A percentile compares a stretch with the other conserved stretches of the same genome.
Conservation (phyloP, 2,888 invertebrate genomes). For the Lobophora halterata region DNA sequence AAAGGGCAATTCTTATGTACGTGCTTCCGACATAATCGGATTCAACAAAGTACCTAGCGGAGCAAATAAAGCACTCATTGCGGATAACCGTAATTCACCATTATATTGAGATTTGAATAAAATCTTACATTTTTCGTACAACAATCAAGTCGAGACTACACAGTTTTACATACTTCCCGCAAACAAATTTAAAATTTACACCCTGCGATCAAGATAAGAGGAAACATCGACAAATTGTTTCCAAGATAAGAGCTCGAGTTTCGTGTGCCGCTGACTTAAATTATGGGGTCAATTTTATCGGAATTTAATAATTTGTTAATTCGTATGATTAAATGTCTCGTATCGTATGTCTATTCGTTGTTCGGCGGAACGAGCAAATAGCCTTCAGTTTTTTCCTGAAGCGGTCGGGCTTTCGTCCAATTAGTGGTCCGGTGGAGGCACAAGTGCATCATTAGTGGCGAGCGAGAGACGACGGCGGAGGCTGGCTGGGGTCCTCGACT, state of each 20-base stretch:
- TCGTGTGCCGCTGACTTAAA: slow-evolving; percentile 40
- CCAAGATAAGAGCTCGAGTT: slow-evolving; percentile 47
- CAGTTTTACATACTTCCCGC: slow-evolving; percentile 43
- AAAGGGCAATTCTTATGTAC: slow-evolving; percentile 73
- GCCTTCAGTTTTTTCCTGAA: slow-evolving; percentile 61
- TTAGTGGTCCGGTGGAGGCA: slow-evolving; percentile 69
- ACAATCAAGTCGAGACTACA: slow-evolving; percentile 36
- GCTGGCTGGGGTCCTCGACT: slow-evolving; percentile 46
- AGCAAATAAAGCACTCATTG: slow-evolving; percentile 44
- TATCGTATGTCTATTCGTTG: slow-evolving; percentile 51
- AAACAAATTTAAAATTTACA: slow-evolving; percentile 61
- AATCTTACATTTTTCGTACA: slow-evolving; percentile 34
- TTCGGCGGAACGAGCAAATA: slow-evolving; percentile 52
- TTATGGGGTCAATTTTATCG: slow-evolving; percentile 45
- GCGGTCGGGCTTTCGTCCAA: slow-evolving; percentile 64
- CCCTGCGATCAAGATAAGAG: slow-evolving; percentile 60
- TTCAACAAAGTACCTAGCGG: slow-evolving; percentile 50
- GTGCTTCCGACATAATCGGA: slow-evolving; percentile 68
- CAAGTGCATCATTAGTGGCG: slow-evolving; percentile 74
- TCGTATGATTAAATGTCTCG: slow-evolving; percentile 44
- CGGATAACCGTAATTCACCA: slow-evolving; percentile 42
- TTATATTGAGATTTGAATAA: slow-evolving; percentile 38
- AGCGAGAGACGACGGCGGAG: slow-evolving; percentile 36
- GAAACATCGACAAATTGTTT: slow-evolving; percentile 56
- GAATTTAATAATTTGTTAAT: slow-evolving; percentile 53